Conservation (phyloP, 2,797 vertebrate genomes). For the Zonotrichia albicollis region DNA sequence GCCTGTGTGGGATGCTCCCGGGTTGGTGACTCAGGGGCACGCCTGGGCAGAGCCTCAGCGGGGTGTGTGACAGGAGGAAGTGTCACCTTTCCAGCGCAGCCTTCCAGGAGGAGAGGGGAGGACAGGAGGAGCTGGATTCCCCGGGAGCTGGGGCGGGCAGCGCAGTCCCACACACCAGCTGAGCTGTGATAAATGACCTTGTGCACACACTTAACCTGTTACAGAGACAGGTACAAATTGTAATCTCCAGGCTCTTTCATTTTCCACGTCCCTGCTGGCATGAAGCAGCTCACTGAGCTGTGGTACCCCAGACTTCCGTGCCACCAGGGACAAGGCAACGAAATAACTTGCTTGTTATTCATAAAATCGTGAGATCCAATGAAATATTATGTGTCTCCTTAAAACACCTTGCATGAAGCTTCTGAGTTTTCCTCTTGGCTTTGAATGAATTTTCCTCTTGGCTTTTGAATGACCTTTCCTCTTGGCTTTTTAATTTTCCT, state of each 20-base stretch:
- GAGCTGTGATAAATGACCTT: slow-evolving; percentile 31
- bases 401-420: background rate
- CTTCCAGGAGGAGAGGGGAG: background rate
- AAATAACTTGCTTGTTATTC: background rate
- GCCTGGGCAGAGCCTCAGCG: background rate
- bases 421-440: background rate
- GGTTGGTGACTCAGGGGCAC: background rate
- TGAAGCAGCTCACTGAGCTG: slow-evolving; percentile 25
- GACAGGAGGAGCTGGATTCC: background rate
- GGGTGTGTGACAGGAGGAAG: background rate
- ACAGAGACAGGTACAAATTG: slow-evolving; percentile 39
- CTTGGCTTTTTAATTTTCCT: too few species aligned
- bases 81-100: rapidly evolving
- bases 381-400: background rate
- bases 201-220: background rate
- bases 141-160: background rate
- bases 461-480: too few species aligned
- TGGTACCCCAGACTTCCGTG: background rate
- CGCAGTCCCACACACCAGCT: background rate
- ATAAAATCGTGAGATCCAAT: background rate
- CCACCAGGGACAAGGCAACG: background rate
- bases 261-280: background rate
- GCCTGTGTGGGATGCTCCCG: background rate
- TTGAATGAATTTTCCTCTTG: too few species aligned
- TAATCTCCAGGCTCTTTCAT: background rate